Evolutionary conservation across 2,113 vertebrate species (phyloP).

Genomic region (Ictidomys tridecemlineatus): DNA sequence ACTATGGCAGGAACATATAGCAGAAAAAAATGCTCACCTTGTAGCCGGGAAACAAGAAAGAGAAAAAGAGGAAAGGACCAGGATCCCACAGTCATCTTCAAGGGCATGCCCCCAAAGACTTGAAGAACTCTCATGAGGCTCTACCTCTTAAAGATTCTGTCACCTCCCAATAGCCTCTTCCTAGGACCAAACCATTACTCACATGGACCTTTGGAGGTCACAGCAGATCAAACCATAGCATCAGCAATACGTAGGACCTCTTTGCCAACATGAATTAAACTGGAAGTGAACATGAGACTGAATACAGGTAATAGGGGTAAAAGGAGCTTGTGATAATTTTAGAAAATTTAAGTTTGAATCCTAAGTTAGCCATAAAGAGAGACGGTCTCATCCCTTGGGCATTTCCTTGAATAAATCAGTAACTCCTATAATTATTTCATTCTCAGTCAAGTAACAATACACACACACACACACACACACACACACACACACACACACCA

Average conservation of each 20-base stretch:
- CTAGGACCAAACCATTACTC: not conserved
- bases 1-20: not conserved
- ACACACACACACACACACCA: too few species aligned
- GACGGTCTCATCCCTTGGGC: not conserved
- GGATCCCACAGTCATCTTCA: too few species aligned
- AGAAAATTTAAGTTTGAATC: not conserved
- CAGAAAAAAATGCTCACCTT: not conserved
- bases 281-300: not conserved
- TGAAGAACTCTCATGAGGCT: not conserved
- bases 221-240: not conserved
- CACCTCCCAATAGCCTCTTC: not conserved
- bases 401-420: not conserved
- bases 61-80: not conserved
- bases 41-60: too few species aligned
- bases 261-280: not conserved
- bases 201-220: not conserved
- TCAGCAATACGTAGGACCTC: not conserved
- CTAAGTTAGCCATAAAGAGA: not conserved
- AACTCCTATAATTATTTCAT: not conserved
- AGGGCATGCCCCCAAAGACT: too few species aligned
- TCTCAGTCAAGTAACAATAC: not conserved
- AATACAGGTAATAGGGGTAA: not conserved
- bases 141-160: not conserved
- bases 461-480: too few species aligned
- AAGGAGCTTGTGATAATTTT: not conserved